Base-by-base conservation (phyloP, 1,140 invertebrate species). In the Hestina assimilis region DNA sequence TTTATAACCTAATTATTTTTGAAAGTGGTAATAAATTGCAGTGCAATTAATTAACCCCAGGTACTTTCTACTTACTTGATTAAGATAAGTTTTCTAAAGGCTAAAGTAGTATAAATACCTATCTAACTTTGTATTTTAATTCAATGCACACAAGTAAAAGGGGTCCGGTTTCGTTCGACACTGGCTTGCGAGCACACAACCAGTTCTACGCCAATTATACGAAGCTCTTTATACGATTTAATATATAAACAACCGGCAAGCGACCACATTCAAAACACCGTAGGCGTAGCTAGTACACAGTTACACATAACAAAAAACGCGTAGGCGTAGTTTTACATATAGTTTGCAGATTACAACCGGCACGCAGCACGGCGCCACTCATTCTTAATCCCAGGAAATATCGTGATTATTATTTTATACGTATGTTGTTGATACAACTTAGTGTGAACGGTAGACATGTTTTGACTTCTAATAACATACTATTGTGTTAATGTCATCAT, bases 121-220 rank as follows among this genome's bases (percentile, higher is more conserved):
- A 52, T 42, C 38, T 42, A 40, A 52, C 14, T 42, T 52, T 42
- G 52, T 62, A 53, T 65, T 56, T 59, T 55, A 69, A 57, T 63
- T 61, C 51, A 55, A 62, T 62, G 57, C 46, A 71, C 57, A 56
- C 51, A 24, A 48, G 52, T 41, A 52, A 61, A 56, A 48, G 55
- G 43, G 54, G 64, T 69, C 75, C 72, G 72, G 72, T 74, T 73
- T 58, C 35, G 54, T 57, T 42, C 58, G 41, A 57, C 53, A 57
- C 56, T 28, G 41, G 52, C 53, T 46, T 48, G 35, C 56, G 50
- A 64, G 46, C 50, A 41, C 41, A 56, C 54, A 73, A 81, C 75
- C 72, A 68, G 78, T 79, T 77, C 67, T 64, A 50, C 63, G 67
- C 68, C 70, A 75, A 79, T 77, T 72, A 77, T 69, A 61, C 63